These are phyloP conservation scores for Ypsolopha scabrella DNA, from an alignment of 2,888 invertebrate genomes.

Conservation along the genomic window DNA sequence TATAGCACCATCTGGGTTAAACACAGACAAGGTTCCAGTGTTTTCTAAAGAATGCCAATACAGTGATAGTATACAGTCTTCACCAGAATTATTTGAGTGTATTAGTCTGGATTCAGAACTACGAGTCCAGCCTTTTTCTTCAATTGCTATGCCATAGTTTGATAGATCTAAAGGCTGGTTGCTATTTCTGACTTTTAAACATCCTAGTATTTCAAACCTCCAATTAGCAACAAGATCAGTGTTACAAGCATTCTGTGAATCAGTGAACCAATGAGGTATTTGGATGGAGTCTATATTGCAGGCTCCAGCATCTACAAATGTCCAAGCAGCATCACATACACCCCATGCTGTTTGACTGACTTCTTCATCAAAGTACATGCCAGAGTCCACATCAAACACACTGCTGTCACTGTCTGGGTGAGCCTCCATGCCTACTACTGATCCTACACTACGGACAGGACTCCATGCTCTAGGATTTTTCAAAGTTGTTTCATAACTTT, in stretches of 20 bases:
- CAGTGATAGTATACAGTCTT: constrained; percentile 83
- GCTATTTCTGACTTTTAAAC: constrained; percentile 72
- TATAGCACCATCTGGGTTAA: constrained; percentile 83
- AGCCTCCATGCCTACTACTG: constrained; percentile 86
- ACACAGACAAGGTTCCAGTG: constrained; percentile 80
- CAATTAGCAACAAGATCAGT: constrained; percentile 79
- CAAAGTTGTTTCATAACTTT: constrained; percentile 78
- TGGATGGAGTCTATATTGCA: constrained; percentile 79
- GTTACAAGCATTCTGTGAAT: constrained; percentile 69
- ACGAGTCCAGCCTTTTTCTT: constrained; percentile 89
- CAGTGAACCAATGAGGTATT: constrained; percentile 83
- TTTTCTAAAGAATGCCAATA: constrained; percentile 84
- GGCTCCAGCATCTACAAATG: constrained; percentile 84
- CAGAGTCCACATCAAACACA: constrained; percentile 84
- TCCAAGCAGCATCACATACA: constrained; percentile 85
- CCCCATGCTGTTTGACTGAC: constrained; percentile 81
- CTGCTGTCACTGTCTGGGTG: constrained; percentile 87
- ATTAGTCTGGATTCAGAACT: constrained; percentile 82
- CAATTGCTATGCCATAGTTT: constrained; percentile 81
- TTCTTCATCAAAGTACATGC: constrained; percentile 85
- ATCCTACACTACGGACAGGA: constrained; percentile 88
- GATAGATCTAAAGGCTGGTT: constrained; percentile 56
- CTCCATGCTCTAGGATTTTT: constrained; percentile 89
- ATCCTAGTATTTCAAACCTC: constrained; percentile 79
- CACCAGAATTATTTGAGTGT: constrained; percentile 65